Conservation (phyloP, 2,888 invertebrate species). For the Aphidius colemani region DNA sequence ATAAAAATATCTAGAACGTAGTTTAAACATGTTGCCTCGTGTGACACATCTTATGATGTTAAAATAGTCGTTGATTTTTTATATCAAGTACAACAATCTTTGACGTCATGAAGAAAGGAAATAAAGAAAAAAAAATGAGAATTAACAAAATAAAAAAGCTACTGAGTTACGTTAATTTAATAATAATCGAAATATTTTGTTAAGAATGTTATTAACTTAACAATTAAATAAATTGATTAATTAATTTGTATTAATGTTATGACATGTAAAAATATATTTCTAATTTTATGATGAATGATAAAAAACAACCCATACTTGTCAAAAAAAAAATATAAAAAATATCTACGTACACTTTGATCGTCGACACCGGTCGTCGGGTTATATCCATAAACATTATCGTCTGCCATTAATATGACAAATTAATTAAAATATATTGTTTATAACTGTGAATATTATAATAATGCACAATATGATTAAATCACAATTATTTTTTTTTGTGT, state of each 20-base stretch:
- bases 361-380: constrained; percentile 56
- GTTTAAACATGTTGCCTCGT: too few species aligned
- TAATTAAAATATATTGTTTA: constrained; percentile 28
- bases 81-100: too few species aligned
- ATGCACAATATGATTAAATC: constrained; percentile 36
- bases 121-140: background rate
- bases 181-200: too few species aligned
- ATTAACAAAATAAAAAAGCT: background rate
- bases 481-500: constrained; percentile 50
- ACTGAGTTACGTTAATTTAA: background rate
- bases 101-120: background rate
- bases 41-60: too few species aligned
- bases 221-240: background rate
- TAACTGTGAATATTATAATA: background rate
- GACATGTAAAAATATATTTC: background rate
- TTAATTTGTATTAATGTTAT: background rate
- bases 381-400: constrained; percentile 59
- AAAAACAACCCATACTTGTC: constrained; percentile 53
- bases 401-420: constrained; percentile 55
- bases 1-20: too few species aligned
- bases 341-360: constrained; percentile 55
- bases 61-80: too few species aligned
- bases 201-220: background rate
- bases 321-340: constrained; percentile 44
- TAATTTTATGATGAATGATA: constrained; percentile 27